Conservation (phyloP, 2,888 invertebrate species). For the Hypselothyrea guttata region DNA sequence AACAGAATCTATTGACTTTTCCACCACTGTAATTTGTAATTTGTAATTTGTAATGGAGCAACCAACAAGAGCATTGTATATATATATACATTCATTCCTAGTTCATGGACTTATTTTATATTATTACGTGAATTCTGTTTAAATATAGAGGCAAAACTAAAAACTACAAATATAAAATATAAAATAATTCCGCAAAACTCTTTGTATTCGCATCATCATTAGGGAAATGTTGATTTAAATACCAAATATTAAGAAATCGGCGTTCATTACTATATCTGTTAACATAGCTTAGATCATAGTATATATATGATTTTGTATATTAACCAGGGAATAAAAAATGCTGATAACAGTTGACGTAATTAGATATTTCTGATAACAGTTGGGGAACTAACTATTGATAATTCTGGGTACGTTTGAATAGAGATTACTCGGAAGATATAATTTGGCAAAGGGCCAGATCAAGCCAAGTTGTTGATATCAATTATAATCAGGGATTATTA, state of each 20-base stretch:
- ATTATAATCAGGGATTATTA: no score
- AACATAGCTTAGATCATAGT: conserved; percentile 56
- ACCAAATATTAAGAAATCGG: conserved; percentile 42
- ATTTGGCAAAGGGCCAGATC: no score
- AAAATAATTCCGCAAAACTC: conserved; percentile 33
- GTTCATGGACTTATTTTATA: conserved; percentile 35
- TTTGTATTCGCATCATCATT: conserved; percentile 42
- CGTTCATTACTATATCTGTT: conserved; percentile 51
- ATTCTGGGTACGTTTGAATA: no score
- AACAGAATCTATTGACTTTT: conserved; percentile 30
- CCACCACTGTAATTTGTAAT: conserved; percentile 39
- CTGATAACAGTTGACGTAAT: no score
- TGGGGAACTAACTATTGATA: no score
- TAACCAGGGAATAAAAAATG: conserved; percentile 53
- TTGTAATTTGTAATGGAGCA: no score
- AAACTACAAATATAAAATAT: conserved; percentile 33
- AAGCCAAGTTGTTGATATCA: no score
- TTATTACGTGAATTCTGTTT: conserved; percentile 25
- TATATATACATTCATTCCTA: conserved; percentile 55
- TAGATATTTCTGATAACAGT: no score
- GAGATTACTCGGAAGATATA: no score
- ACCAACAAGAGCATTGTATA: conserved; percentile 18
- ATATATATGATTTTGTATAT: conserved; percentile 63
- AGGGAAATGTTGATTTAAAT: conserved; percentile 33
- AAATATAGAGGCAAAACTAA: conserved; percentile 18